Evolutionary conservation across 2,113 vertebrate genomes (phyloP), one percentile per base, ranked within the genome.

Genomic region (Chlorocebus sabaeus): DNA sequence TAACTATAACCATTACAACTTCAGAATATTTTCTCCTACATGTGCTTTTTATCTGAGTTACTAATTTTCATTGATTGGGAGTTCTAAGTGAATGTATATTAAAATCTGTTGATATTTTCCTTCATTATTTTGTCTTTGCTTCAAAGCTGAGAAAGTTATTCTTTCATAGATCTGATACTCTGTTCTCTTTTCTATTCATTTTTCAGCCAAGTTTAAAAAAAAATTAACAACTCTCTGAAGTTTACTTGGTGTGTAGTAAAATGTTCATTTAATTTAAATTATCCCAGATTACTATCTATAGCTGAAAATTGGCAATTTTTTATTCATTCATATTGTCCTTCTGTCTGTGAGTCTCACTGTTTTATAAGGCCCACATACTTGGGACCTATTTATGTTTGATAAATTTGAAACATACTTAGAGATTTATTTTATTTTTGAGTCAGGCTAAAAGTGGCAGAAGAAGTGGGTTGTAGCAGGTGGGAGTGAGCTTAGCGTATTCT

Each of bases 31-130:
- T 55, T 89, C 76, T 38, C 38, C 8, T 88, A 52, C 5, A 10
- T 48, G 22, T 88, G 22, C 22, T 61, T 85, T 76, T 68, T 16
- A 38, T 88, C 70, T 72, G 43, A 50, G 14, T 73, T 90, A 35
- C 40, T 27, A 45, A 72, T 96, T 95, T 89, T 86, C 55, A 68
- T 67, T 85, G 52, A 30, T 75, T 80, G 73, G 32, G 80, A 81
- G n/a, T 87, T 40, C 50, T 90, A 76, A 76, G 27, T 61, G 27
- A 87, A 45, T n/a, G 1, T 40, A n/a, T 90, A 43, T 90, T 95
- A 82, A 81, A 87, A 91, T 90, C 43, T 64, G 30, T 45, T 82
- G 18, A 80, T 80, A 8, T 81, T 96, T 93, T 97, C 72, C n/a
- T 64, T 45, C 32, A 52, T 64, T 59, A 90, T 72, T 89, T 90